A percentile compares a stretch with the other conserved stretches of the same genome.
Evolutionary conservation across 2,113 vertebrate genomes (phyloP).

Genomic region (Sardina pilchardus): DNA sequence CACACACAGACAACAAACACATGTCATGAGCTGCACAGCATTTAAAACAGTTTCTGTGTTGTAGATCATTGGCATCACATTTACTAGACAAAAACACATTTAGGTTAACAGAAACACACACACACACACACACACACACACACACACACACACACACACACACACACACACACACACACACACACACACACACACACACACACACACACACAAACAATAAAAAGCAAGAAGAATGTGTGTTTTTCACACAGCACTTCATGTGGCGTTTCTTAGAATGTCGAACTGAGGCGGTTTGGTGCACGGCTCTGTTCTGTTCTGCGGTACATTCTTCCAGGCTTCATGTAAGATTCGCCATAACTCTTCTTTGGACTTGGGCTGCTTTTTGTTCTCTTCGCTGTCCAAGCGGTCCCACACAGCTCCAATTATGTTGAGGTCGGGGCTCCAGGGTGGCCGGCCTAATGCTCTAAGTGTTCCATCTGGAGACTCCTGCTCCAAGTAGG

Average conservation of each 20-base stretch:
- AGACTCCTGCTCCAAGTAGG: not conserved
- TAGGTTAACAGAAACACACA: not conserved
- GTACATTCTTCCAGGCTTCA: not conserved
- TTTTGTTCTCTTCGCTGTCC: not conserved
- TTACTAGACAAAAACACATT: not conserved
- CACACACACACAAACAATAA: too few species aligned
- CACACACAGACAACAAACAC: not conserved
- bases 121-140: too few species aligned
- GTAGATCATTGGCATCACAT: not conserved
- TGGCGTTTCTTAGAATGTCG: not conserved
- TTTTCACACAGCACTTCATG: conserved; percentile 8
- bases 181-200: too few species aligned
- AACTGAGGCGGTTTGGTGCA: not conserved
- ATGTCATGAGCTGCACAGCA: not conserved
- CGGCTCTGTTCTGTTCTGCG: not conserved
- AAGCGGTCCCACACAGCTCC: conserved; percentile 11
- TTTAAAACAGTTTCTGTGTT: not conserved
- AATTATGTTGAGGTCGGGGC: not conserved
- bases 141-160: too few species aligned
- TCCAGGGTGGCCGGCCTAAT: not conserved
- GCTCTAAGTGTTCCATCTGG: not conserved
- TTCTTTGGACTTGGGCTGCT: not conserved
- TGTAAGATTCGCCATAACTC: not conserved
- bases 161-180: too few species aligned
- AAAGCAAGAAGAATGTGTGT: not conserved